Conservation (phyloP, 2,113 vertebrate species). For the Carettochelys insculpta region DNA sequence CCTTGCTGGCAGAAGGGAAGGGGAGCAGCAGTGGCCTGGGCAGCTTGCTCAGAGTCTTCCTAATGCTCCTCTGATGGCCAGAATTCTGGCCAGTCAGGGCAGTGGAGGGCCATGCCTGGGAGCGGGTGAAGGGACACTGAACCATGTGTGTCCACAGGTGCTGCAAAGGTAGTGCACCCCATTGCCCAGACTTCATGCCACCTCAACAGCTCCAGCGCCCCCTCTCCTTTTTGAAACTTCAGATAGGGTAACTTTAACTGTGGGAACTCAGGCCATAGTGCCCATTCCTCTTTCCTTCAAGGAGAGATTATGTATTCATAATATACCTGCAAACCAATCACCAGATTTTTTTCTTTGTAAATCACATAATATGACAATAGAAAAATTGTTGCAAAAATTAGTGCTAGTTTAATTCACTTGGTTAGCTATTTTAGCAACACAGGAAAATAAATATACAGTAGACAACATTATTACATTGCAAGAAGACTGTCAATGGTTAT, state of each 20-base stretch:
- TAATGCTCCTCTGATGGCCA: too few relatives aligned
- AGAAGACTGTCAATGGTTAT: neutral
- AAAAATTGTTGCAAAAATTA: neutral
- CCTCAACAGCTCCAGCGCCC: too few relatives aligned
- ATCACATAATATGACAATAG: neutral
- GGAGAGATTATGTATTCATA: neutral
- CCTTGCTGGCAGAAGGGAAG: too few relatives aligned
- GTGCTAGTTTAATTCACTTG: neutral
- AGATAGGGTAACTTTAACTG: neutral
- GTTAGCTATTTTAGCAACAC: neutral
- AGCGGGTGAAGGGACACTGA: too few relatives aligned
- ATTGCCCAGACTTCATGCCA: too few relatives aligned
- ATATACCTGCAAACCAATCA: neutral
- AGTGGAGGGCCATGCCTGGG: too few relatives aligned
- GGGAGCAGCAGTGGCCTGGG: too few relatives aligned
- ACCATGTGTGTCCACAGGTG: too few relatives aligned
- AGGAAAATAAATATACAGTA: neutral
- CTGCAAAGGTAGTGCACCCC: too few relatives aligned
- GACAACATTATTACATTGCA: neutral
- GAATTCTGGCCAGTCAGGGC: too few relatives aligned
- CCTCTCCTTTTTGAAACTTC: too few relatives aligned
- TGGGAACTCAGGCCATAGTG: neutral
- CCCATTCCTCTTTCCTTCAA: neutral
- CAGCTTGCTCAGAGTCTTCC: too few relatives aligned
- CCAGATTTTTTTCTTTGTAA: neutral